Conservation (phyloP, 2,797 vertebrate genomes). For the Eulemur albifrons region DNA sequence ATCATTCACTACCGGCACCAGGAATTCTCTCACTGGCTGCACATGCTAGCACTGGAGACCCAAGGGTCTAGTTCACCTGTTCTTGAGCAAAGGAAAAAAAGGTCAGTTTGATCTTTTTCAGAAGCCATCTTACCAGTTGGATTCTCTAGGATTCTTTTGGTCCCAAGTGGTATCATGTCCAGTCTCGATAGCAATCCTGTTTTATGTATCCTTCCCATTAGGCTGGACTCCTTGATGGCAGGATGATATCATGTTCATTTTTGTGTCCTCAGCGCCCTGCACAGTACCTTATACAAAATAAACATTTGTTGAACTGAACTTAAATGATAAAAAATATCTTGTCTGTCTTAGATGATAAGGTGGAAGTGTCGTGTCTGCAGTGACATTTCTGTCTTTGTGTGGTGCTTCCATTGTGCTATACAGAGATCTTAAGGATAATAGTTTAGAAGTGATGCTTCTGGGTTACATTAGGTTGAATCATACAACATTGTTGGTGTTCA, state of each 20-base stretch:
- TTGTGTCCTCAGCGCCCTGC: background rate
- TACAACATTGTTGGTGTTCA: background rate
- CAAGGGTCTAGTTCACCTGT: conserved; percentile 81
- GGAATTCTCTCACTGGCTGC: conserved; percentile 96
- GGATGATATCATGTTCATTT: background rate
- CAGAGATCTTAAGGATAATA: background rate
- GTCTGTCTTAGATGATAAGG: background rate
- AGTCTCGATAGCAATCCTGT: background rate
- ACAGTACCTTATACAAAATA: background rate
- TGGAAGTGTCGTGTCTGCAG: background rate
- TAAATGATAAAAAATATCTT: background rate
- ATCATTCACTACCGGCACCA: conserved; percentile 98
- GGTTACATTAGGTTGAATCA: background rate
- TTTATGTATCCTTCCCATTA: background rate
- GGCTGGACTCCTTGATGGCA: background rate
- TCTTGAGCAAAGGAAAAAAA: conserved; percentile 71
- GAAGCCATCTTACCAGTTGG: background rate
- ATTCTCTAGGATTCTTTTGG: background rate
- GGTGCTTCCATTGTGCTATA: background rate
- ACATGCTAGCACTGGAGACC: conserved; percentile 91
- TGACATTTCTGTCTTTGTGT: background rate
- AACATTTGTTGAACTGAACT: background rate
- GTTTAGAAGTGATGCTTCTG: conserved; percentile 13
- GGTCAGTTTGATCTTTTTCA: conserved; percentile 61
- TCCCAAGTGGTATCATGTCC: background rate